These are phyloP conservation scores for Tethya wilhelma DNA, from an alignment of 37 sponge, comb jelly and placozoan genomes.

Conservation along the genomic window DNA sequence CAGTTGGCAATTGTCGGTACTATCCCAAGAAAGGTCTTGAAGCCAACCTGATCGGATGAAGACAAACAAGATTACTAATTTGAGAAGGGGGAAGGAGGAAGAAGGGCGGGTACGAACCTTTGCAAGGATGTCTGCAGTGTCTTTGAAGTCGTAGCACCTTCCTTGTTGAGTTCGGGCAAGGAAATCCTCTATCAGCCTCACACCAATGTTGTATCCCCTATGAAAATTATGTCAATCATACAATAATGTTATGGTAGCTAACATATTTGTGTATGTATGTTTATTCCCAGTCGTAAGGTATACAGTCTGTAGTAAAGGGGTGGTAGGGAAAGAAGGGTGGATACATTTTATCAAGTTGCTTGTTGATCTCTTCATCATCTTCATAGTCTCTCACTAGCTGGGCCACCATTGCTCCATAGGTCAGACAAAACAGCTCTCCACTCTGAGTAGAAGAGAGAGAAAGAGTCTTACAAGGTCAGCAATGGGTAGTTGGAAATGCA, in stretches of 20 bases:
- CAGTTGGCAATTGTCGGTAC: conserved; percentile 90
- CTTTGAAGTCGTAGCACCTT: conserved; percentile 87
- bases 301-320: background rate
- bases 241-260: too few species aligned
- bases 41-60: conserved; percentile 68
- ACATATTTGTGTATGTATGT: too few species aligned
- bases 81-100: background rate
- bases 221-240: background rate
- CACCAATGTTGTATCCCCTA: conserved; percentile 98
- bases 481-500: background rate
- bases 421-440: conserved; percentile 94
- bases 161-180: conserved; percentile 79
- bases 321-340: background rate
- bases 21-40: conserved; percentile 94
- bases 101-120: conserved; percentile 50
- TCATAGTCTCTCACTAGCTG: conserved; percentile 98
- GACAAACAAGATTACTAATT: background rate
- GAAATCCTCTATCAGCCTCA: conserved; percentile 95
- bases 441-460: conserved; percentile 35
- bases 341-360: conserved; percentile 94
- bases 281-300: background rate
- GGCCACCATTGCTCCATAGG: conserved; percentile 95
- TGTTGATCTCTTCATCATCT: conserved; percentile 92
- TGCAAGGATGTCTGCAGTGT: conserved; percentile 90
- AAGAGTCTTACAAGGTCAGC: background rate